These are phyloP conservation scores for Eulemur coronatus DNA, from an alignment of 2,797 vertebrate genomes.

Conservation along the genomic window DNA sequence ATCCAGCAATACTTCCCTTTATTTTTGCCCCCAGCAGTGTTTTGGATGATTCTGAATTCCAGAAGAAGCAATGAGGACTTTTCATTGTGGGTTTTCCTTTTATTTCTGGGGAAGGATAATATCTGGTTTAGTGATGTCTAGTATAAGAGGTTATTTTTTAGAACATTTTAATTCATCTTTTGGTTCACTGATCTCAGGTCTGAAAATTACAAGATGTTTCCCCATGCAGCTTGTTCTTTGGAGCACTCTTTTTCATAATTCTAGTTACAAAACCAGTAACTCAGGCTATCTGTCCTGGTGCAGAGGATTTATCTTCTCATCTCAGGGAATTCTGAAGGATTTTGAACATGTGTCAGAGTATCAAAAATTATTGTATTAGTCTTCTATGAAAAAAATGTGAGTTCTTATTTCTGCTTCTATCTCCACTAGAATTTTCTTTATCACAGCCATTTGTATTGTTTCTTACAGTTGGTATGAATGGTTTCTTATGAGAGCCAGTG, in stretches of 20 bases:
- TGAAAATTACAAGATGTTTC: constrained; percentile 63
- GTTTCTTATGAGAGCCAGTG: not conserved
- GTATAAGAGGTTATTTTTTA: constrained; percentile 63
- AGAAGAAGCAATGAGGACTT: constrained; percentile 46
- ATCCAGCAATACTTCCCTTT: not conserved
- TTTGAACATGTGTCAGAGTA: constrained; percentile 51
- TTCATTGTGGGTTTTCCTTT: not conserved
- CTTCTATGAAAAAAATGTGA: not conserved
- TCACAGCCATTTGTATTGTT: not conserved
- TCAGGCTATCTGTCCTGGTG: not conserved
- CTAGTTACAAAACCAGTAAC: too few relatives aligned
- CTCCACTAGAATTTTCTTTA: constrained; percentile 6
- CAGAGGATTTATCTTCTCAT: constrained; percentile 22
- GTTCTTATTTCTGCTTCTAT: not conserved
- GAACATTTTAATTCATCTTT: constrained; percentile 60
- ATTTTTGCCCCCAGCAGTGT: not conserved
- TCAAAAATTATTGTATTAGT: constrained; percentile 55
- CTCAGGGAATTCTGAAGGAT: constrained; percentile 48
- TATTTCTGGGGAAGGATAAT: constrained; percentile 56
- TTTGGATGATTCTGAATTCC: constrained; percentile 55
- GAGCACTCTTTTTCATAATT: not conserved
- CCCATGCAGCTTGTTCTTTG: constrained; percentile 64
- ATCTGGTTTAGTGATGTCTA: constrained; percentile 55
- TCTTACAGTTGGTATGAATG: not conserved
- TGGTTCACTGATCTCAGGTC: constrained; percentile 37